Evolutionary conservation across 1,140 invertebrate genomes (phyloP), one percentile per base, ranked within the genome.

Genomic region (Drosophila busckii): DNA sequence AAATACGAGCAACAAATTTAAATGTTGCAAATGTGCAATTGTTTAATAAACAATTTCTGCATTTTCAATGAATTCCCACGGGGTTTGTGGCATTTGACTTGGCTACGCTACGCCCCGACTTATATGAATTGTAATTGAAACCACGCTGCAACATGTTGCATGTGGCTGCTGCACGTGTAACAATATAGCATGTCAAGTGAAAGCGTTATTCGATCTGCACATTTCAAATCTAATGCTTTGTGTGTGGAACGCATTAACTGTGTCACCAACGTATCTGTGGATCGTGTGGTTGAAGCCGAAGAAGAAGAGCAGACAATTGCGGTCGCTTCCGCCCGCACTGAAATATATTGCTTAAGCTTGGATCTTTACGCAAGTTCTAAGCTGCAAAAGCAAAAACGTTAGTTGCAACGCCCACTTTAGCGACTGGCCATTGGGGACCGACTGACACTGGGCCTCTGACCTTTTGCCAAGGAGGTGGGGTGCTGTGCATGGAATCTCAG

Each of bases 21-120:
- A 40, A 56, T 38, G 26, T 32, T 49, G 35, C 12, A 52, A 54
- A 59, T 53, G 41, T 59, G 48, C 68, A 55, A 61, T 66, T 64
- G 67, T 62, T 55, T 52, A 9, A 10, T 35, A 34, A 45, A 26
- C 41, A 58, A 17, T 22, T 37, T 15, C 6, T 3, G 7, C 10
- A n/a, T 8, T 22, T 8, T n/a, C 13, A 25, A 29, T 23, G 22
- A 16, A 48, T 45, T 75, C 65, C 71, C 70, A 75, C 70, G 71
- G 54, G 61, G 60, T 54, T 60, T 65, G 44, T 75, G 70, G 48
- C 70, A 75, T 70, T 76, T 76, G 41, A 54, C 62, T 67, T 46
- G 44, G 48, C 16, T 48, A 16, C 23, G 25, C 35, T 35, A 42
- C 22, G 37, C 10, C 26, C 26, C 2, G 17, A 25, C 20, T 28